These are phyloP conservation scores for Hylaeus anthracinus DNA, from an alignment of 1,140 invertebrate species.

Conservation along the genomic window DNA sequence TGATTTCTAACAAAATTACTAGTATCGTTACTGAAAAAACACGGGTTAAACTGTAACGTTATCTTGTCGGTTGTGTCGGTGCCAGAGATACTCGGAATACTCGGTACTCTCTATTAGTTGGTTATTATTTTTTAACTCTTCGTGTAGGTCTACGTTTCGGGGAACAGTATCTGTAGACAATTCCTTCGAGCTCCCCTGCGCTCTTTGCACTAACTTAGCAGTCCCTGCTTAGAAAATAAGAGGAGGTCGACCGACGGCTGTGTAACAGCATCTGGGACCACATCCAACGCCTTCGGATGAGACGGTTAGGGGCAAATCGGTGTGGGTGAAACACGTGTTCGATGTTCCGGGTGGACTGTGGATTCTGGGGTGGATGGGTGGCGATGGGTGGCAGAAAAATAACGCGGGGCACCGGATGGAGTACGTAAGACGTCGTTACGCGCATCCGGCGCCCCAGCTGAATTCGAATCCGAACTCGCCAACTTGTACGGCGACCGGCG, in stretches of 20 bases:
- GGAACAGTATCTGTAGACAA: background rate
- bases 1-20: no score
- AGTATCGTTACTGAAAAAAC: no score
- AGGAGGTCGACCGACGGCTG: slow-evolving; percentile 67
- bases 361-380: slow-evolving; percentile 48
- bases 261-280: slow-evolving; percentile 77
- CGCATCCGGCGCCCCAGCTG: slow-evolving; percentile 74
- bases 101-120: no score
- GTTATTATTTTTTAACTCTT: no score
- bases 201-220: slow-evolving; percentile 44
- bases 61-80: no score
- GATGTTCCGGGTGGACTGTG: slow-evolving; percentile 65
- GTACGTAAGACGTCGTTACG: slow-evolving; percentile 80
- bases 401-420: slow-evolving; percentile 70
- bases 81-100: no score
- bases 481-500: slow-evolving; percentile 38
- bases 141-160: no score
- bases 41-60: no score
- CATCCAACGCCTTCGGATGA: slow-evolving; percentile 65
- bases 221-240: slow-evolving; percentile 55
- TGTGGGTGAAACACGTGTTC: slow-evolving; percentile 80
- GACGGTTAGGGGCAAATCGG: slow-evolving; percentile 74
- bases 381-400: slow-evolving; percentile 75
- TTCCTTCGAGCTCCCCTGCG: background rate
- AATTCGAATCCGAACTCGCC: slow-evolving; percentile 69